Base-by-base conservation (phyloP, 2,797 vertebrate genomes). In the Borostomias antarcticus region DNA sequence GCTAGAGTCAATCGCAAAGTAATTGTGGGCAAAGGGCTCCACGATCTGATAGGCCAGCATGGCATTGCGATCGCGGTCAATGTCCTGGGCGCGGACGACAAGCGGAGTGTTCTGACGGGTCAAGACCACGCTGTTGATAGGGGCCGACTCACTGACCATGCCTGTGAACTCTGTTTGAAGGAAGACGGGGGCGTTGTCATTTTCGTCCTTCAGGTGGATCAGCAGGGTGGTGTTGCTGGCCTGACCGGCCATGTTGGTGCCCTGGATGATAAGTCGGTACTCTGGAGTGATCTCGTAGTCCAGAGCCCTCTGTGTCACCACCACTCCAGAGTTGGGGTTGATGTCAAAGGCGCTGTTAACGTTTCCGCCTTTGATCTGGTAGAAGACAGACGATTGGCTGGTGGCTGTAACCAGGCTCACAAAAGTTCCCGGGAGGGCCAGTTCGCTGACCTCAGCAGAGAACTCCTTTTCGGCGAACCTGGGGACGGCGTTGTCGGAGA, bases 1-100 rank as follows among this genome's bases (percentile, higher is more conserved):
- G 84, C 94, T 98, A 0, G 97, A 94, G 79, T 99, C 98, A 35
- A 99, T 96, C 59, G 96, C 91, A 74, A 98, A 99, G 76, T 96
- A 98, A 66, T 93, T 95, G 71, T 91, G 95, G 57, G 94, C 90
- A 82, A 94, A 96, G 1, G 96, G 95, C 69, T 99, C 96, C 0
- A 96, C 95, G 10, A 99, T 99, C 76, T 96, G 94, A 91, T 99
- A 99, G 69, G 96, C 89, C 45, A 99, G 95, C 85, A 97, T 91
- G 64, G 96, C 94, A 72, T 98, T 98, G 62, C 91, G 91, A 74
- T 96, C 96, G 66, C 84, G 90, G 80, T 99, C 98, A 2, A 89
- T 89, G 79, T 99, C 98, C 15, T 90, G 84, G 58, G 97, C 98
- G 68, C 90, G 94, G 66, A 99, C 92, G 70, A 99, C 97, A 69